These are phyloP conservation scores for Ovis canadensis DNA, from an alignment of 2,113 vertebrate genomes.

Conservation along the genomic window DNA sequence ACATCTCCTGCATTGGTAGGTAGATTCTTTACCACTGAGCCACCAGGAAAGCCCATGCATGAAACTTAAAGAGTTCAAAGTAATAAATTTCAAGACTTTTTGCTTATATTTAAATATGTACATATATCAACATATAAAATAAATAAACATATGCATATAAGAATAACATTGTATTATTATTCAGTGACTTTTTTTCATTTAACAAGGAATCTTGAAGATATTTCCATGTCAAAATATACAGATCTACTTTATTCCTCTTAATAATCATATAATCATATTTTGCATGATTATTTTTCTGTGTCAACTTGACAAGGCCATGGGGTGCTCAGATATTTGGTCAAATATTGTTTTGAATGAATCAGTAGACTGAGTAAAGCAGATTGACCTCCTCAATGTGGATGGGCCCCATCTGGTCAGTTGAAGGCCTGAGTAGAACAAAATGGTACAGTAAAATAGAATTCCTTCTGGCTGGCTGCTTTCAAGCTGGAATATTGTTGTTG, in stretches of 20 bases:
- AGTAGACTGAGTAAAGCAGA: neutral
- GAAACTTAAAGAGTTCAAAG: neutral
- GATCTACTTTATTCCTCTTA: neutral
- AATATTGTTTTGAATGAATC: neutral
- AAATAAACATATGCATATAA: neutral
- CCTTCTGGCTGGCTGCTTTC: neutral
- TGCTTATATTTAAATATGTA: neutral
- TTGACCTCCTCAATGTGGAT: neutral
- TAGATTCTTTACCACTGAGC: neutral
- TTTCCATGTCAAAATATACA: neutral
- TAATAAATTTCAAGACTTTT: neutral
- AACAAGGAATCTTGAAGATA: neutral
- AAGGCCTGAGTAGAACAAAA: neutral
- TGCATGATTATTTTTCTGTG: neutral
- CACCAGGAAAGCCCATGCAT: neutral
- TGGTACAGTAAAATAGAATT: neutral
- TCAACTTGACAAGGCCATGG: neutral
- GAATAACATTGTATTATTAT: neutral
- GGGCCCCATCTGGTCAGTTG: neutral
- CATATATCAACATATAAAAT: neutral
- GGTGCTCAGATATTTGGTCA: neutral
- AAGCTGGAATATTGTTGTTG: neutral
- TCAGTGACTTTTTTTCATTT: neutral
- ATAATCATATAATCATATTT: neutral
- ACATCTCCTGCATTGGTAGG: neutral